Evolutionary conservation across 2,797 vertebrate genomes (phyloP), one percentile per base, ranked within the genome.

Genomic region (Zalophus californianus): DNA sequence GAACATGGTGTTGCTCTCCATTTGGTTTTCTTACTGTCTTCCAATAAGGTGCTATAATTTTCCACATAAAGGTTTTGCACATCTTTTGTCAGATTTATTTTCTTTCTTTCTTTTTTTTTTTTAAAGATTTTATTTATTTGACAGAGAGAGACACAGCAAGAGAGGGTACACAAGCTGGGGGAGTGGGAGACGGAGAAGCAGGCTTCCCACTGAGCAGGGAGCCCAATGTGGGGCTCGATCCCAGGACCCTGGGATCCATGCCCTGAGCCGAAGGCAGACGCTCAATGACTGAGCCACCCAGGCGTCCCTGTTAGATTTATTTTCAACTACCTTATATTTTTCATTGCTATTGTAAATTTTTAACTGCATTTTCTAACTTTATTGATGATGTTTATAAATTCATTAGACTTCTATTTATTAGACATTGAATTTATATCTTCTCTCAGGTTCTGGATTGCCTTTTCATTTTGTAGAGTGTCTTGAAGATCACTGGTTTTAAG

Each of bases 61-160:
- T 66, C 79, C 66, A 38, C 38, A 58, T 58, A 86, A 89, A 77
- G 18, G 32, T 84, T 90, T 90, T 77, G 58, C 2, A 58, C 48
- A 66, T 84, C 56, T 83, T 83, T 66, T 90, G 68, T 83, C 84
- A 32, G 29, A 66, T 77, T 90, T 90, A 56, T 84, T 94, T 54
- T 60, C n/a, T 44, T 44, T 44, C 44, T 44, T 44, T 44, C 44
- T 44, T 44, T 44, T 10, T 44, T 44, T 44, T 44, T 44, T 44
- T 44, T 10, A 10, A 44, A 44, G 8, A 44, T 44, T 44, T 44
- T 44, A 44, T 44, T 44, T 44, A 44, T 44, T 44, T 44, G 44
- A 44, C 9, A 44, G 44, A 44, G 44, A 44, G 44, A 44, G 44
- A 44, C 44, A 44, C 44, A 44, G 44, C 44, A 44, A 44, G 44